A percentile compares a stretch with the other conserved stretches of the same genome.
phyloP scores from a whole-genome alignment of 2,797 vertebrate species.

The Echiichthys vipera region DNA sequence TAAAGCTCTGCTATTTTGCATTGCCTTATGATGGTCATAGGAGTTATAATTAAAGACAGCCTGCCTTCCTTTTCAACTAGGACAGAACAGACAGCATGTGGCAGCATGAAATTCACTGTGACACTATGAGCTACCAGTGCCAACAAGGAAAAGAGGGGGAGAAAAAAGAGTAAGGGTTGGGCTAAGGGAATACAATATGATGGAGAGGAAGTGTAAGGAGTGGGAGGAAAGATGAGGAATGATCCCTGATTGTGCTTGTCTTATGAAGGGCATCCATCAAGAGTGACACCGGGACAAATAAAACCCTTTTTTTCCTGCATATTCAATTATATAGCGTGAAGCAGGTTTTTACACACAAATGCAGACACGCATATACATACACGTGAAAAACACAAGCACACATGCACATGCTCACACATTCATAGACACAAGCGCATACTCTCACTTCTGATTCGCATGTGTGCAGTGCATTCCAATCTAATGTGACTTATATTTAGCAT shows the following conservation, averaged over 20 bases:
- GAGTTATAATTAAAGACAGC: conserved; percentile 61
- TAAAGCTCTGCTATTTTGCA: conserved; percentile 25
- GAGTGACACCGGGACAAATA: conserved; percentile 80
- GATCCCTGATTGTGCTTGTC: conserved; percentile 81
- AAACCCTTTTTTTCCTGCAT: conserved; percentile 54
- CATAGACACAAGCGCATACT: neutral
- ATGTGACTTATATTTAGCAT: conserved; percentile 57
- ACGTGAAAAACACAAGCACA: neutral
- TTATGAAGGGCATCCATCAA: conserved; percentile 88
- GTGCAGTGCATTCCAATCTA: conserved; percentile 23
- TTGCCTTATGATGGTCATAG: conserved; percentile 29
- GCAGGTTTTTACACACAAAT: conserved; percentile 34
- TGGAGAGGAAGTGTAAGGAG: conserved; percentile 69
- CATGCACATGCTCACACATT: conserved; percentile 1
- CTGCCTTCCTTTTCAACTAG: conserved; percentile 65
- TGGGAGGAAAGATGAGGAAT: conserved; percentile 81
- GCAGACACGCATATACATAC: conserved; percentile 16
- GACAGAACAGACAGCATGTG: conserved; percentile 63
- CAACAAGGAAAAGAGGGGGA: conserved; percentile 28
- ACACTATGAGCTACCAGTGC: conserved; percentile 50
- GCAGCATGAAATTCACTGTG: conserved; percentile 68
- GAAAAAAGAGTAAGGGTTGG: conserved; percentile 22
- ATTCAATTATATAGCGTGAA: conserved; percentile 75
- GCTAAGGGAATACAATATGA: conserved; percentile 69
- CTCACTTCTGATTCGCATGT: neutral